phyloP scores from a whole-genome alignment of 2,113 vertebrate genomes.

The Carassius auratus region DNA sequence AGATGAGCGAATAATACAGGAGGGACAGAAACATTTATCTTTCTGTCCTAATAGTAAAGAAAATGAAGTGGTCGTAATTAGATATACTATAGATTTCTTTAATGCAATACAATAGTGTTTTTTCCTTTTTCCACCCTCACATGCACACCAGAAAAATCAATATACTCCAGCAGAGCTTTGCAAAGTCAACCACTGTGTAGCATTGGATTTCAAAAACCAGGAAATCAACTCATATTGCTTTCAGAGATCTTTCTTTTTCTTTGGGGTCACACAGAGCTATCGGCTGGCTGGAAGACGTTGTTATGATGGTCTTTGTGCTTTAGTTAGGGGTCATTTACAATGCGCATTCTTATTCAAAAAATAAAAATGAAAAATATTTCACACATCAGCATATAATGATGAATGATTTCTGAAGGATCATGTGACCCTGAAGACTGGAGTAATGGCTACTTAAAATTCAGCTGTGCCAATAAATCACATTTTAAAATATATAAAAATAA shows the following conservation, averaged over 20 bases:
- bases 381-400: too few relatives aligned
- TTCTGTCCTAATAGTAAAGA: conserved; percentile 61
- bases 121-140: conserved; percentile 57
- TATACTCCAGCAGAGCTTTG: conserved; percentile 65
- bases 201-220: conserved; percentile 67
- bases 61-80: conserved; percentile 71
- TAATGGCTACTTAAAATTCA: too few relatives aligned
- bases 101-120: conserved; percentile 73
- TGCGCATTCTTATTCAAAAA: too few relatives aligned
- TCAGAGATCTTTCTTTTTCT: conserved; percentile 9
- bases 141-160: conserved; percentile 65
- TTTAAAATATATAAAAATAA: too few relatives aligned
- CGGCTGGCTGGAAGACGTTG: not conserved
- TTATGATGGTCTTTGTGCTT: not conserved
- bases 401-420: too few relatives aligned
- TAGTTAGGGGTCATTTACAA: not conserved
- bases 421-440: too few relatives aligned
- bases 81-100: conserved; percentile 72
- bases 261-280: not conserved
- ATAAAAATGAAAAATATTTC: too few relatives aligned
- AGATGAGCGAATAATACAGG: conserved; percentile 66
- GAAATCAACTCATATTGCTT: conserved; percentile 59
- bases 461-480: too few relatives aligned
- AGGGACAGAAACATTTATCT: conserved; percentile 67
- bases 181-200: conserved; percentile 69